Evolutionary conservation across 1,140 invertebrate genomes (phyloP), one percentile per base, ranked within the genome.

Genomic region (Drosophila auraria): DNA sequence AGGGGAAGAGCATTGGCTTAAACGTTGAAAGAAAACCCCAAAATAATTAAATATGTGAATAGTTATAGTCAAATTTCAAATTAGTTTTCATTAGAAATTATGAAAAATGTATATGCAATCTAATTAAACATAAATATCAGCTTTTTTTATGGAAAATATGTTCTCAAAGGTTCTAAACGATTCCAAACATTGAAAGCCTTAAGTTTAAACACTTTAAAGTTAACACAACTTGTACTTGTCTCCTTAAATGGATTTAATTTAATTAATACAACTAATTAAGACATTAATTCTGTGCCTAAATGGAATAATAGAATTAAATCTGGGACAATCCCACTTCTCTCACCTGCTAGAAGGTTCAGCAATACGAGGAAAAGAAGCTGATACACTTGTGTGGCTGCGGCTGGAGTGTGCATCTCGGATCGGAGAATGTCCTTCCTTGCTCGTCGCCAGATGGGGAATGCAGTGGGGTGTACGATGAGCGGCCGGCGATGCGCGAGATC

Each of bases 1-100:
- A 74, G 84, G 84, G n/a, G 6, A 17, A 47, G n/a, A 11, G n/a
- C n/a, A n/a, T n/a, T n/a, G n/a, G 6, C 9, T 3, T n/a, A 2
- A 7, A 17, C 9, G n/a, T 17, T 23, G 20, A 14, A n/a, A 8
- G 3, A 27, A 50, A 51, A 27, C 7, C 0, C 12, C 11, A 33
- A 4, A 12, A 33, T 33, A 53, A 2, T 0, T 5, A 11, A n/a
- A 2, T 6, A 30, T 1, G 23, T 30, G 1, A 12, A 6, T 2
- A n/a, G 7, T 20, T 11, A 3, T 15, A 56, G 0, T 38, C 7
- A 33, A 14, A 33, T 33, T 33, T 20, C 1, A 1, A 33, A 20
- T 2, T 33, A 20, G 5, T 8, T 9, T 36, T 11, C 2, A 14
- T 20, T 33, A 2, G 11, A 14, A 33, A 14, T 0, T 3, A 3